Evolutionary conservation across 2,113 vertebrate species (phyloP).

Genomic region (Nothoprocta perdicaria): DNA sequence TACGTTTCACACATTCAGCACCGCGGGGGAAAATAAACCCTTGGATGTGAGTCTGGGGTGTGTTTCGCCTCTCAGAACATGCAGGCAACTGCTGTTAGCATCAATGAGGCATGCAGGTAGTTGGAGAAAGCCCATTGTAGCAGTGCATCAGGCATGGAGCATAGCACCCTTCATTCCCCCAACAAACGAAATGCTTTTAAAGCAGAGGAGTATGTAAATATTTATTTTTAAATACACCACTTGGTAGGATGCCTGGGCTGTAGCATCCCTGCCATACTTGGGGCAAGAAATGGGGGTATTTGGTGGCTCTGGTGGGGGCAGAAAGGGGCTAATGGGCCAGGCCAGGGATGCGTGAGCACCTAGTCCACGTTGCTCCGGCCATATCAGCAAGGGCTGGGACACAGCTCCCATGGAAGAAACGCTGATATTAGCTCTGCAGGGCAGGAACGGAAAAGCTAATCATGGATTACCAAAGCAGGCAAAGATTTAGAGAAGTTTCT

Average conservation of each 20-base stretch:
- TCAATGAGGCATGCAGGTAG: not conserved
- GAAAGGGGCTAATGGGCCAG: not conserved
- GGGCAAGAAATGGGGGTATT: not conserved
- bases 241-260: not conserved
- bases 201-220: not conserved
- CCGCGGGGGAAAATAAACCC: not conserved
- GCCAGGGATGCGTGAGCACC: not conserved
- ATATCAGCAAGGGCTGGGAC: not conserved
- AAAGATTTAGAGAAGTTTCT: conserved; percentile 52
- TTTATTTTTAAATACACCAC: not conserved
- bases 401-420: fast-evolving
- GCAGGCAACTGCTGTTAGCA: not conserved
- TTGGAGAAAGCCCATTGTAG: not conserved
- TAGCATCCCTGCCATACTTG: not conserved
- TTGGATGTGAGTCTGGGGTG: not conserved
- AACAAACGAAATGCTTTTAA: not conserved
- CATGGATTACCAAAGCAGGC: conserved; percentile 18
- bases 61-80: not conserved
- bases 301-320: fast-evolving
- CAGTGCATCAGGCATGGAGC: not conserved
- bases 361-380: too few relatives aligned
- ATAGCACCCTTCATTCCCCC: not conserved
- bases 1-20: not conserved
- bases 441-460: conserved; percentile 30
- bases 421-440: not conserved